A percentile compares a stretch with the other conserved stretches of the same genome.
phyloP scores from a whole-genome alignment of 2,797 vertebrate genomes.

The Capromys pilorides region DNA sequence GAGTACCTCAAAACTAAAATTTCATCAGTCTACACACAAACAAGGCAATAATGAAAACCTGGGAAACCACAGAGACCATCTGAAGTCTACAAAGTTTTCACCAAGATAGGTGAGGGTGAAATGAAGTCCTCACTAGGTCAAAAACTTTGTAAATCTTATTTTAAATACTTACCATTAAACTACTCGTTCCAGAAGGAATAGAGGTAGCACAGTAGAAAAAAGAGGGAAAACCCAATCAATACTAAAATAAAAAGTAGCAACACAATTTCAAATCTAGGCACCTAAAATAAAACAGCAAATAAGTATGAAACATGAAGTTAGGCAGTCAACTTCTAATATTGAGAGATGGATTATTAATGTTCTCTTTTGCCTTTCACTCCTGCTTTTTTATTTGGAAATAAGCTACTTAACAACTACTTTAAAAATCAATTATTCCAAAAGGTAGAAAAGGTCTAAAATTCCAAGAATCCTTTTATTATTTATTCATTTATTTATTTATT shows the following conservation, averaged over 20 bases:
- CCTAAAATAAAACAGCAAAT: conserved; percentile 55
- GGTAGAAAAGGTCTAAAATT: neutral
- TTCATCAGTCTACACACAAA: conserved; percentile 80
- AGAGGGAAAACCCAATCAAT: conserved; percentile 79
- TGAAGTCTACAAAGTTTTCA: conserved; percentile 86
- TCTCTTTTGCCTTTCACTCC: neutral
- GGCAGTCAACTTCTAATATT: neutral
- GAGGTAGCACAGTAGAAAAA: conserved; percentile 85
- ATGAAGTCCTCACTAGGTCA: conserved; percentile 81
- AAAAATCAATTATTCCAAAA: neutral
- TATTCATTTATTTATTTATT: neutral
- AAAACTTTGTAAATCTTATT: conserved; percentile 86
- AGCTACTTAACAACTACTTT: neutral
- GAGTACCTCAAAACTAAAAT: conserved; percentile 58
- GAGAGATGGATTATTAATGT: neutral
- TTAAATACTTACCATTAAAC: conserved; percentile 87
- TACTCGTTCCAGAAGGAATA: conserved; percentile 86
- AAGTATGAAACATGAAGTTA: neutral
- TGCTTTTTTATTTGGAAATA: neutral
- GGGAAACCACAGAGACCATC: conserved; percentile 82
- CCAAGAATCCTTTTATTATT: conserved; percentile 15
- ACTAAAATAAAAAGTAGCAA: conserved; percentile 66
- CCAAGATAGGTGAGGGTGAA: conserved; percentile 78
- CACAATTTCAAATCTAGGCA: conserved; percentile 62
- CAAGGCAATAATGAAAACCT: conserved; percentile 80